Base-by-base conservation (phyloP, 2,113 vertebrate species). In the Oophaga pumilio region DNA sequence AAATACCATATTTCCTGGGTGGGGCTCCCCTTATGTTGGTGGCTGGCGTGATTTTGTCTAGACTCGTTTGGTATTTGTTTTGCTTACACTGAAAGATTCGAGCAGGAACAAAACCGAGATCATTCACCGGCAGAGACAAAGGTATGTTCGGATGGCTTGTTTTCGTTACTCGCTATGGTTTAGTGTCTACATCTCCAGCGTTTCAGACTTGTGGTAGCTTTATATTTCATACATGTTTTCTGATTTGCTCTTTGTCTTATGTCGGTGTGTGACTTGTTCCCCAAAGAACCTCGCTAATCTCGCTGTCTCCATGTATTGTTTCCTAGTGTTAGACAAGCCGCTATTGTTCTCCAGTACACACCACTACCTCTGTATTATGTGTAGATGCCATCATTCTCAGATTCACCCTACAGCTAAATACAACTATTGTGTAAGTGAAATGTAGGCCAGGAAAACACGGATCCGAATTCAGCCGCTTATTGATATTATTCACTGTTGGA, bases 1-100 rank as follows among this genome's bases (percentile, higher is more conserved):
- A 56, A 17, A 59, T 26, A 60, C 28, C 12, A 43, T 26, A 33
- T 14, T 80, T 60, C 56, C 56, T 80, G 78, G 78, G 78, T 80
- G 78, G 60, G 60, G 56, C 26, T 78, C 78, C 78, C 78, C 78
- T 80, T 20, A 57, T 60, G 7, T 60, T 14, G 52, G 52, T 53
- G 57, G 26, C 56, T 57, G 57, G 60, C 78, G 50, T 80, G 26
- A 80, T 60, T 80, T 12, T 80, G 78, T 33, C 28, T 10, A 33
- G 57, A 60, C 78, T 80, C 60, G 78, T 60, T 43, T 22, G 26
- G 9, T 10, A 60, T 80, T 59, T 33, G 53, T 79, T 26, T 6
- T 57, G 53, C 1, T 7, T 59, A 56, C 24, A 59, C 12, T 2
- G 52, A 24, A 24, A 60, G 71, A 71, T n/a, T 24, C 0, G 26